These are phyloP conservation scores for Protosalanx chinensis DNA, from an alignment of 2,797 vertebrate species.

Conservation along the genomic window DNA sequence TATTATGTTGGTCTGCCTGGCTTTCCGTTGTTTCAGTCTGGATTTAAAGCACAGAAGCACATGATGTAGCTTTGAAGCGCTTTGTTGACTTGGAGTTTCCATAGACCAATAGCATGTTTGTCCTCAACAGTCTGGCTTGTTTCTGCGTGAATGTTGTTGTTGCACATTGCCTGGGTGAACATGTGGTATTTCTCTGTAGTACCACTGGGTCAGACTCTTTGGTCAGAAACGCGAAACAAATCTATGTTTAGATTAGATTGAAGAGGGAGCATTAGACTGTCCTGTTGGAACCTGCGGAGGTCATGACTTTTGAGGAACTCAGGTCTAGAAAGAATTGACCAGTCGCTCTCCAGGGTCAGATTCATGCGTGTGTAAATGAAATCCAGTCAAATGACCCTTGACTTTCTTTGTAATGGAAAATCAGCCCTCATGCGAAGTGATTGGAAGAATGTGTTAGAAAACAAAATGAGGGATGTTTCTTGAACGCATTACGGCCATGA, in stretches of 20 bases:
- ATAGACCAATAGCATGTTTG: background rate
- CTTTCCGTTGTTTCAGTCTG: constrained; percentile 18
- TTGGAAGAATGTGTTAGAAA: constrained; percentile 56
- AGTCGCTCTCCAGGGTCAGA: background rate
- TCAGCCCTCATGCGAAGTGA: constrained; percentile 44
- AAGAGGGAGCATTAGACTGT: background rate
- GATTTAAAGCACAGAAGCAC: constrained; percentile 23
- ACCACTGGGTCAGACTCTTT: background rate
- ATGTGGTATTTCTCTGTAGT: background rate
- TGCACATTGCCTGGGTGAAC: no score
- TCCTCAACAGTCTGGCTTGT: background rate
- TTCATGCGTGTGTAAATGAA: background rate
- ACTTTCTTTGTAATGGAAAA: constrained; percentile 56
- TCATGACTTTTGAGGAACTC: background rate
- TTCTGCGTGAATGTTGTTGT: background rate
- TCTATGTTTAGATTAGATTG: background rate
- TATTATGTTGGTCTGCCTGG: constrained; percentile 29
- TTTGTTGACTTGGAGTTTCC: constrained; percentile 41
- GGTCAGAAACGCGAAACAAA: background rate
- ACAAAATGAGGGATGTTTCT: constrained; percentile 46
- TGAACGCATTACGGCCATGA: constrained; percentile 53
- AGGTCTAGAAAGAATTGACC: background rate
- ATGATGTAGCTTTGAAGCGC: constrained; percentile 51
- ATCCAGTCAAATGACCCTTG: constrained; percentile 34
- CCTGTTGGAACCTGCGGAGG: background rate